Percentiles rank a stretch among this genome's conserved stretches.
These are phyloP conservation scores for Tachuris rubrigastra DNA, from an alignment of 2,113 vertebrate species.

Conservation along the genomic window DNA sequence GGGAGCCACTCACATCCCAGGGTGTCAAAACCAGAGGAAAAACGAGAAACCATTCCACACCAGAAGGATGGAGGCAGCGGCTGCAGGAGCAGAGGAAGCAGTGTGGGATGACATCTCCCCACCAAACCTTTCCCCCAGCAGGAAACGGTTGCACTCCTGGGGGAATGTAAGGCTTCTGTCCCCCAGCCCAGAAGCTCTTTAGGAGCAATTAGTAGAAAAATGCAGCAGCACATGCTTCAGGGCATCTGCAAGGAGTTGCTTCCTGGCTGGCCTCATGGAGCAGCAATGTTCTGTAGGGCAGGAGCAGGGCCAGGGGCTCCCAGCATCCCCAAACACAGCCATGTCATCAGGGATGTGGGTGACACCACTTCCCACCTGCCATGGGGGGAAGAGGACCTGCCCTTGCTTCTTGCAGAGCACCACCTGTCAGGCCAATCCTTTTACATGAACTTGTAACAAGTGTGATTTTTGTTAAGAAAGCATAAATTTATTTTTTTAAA, in stretches of 20 bases:
- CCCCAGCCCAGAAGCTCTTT: background rate
- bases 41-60: accelerated
- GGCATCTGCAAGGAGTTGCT: background rate
- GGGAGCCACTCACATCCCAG: accelerated
- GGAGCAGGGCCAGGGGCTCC: background rate
- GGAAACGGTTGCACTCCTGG: accelerated
- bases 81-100: background rate
- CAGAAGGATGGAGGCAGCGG: too few relatives aligned
- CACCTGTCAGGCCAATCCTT: background rate
- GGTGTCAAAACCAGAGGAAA: background rate
- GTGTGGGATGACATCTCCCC: background rate
- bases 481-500: accelerated
- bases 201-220: background rate
- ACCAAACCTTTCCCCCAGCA: background rate
- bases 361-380: background rate
- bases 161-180: accelerated
- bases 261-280: background rate
- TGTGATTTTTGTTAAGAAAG: background rate
- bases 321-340: accelerated
- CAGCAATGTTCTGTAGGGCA: background rate
- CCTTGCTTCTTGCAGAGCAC: background rate
- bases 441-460: accelerated
- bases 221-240: background rate
- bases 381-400: background rate
- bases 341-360: background rate